These are phyloP conservation scores for Drosophila kohkoa DNA, from an alignment of 1,140 invertebrate species.

Conservation along the genomic window DNA sequence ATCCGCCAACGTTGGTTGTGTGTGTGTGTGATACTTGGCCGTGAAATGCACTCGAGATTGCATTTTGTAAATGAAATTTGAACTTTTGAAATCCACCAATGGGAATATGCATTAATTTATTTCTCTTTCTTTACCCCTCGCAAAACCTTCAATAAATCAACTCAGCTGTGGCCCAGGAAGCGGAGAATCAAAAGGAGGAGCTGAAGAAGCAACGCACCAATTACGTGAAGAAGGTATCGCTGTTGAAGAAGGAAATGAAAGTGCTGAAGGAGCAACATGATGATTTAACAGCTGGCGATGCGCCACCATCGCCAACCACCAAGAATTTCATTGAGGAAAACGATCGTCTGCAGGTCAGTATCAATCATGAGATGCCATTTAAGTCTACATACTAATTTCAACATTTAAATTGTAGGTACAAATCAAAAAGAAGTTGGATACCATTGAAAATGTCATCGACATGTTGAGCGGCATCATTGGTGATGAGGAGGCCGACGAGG, in stretches of 20 bases:
- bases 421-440: conserved; percentile 93
- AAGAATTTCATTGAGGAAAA: conserved; percentile 91
- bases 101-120: conserved; percentile 51
- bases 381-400: not conserved
- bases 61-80: conserved; percentile 83
- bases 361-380: not conserved
- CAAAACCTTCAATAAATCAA: conserved; percentile 19
- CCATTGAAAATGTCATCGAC: conserved; percentile 93
- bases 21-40: conserved; percentile 66
- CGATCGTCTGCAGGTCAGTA: conserved; percentile 90
- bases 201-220: conserved; percentile 91
- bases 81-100: conserved; percentile 53
- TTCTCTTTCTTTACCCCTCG: conserved; percentile 46
- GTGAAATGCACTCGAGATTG: conserved; percentile 79
- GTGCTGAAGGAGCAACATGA: conserved; percentile 91
- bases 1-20: conserved; percentile 54
- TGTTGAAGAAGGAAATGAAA: conserved; percentile 91
- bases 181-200: conserved; percentile 91
- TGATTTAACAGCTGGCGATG: conserved; percentile 87
- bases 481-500: conserved; percentile 70
- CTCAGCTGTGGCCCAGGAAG: conserved; percentile 91
- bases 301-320: conserved; percentile 88
- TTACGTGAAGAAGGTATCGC: conserved; percentile 89
- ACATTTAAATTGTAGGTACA: conserved; percentile 87
- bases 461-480: conserved; percentile 92